phyloP scores from a whole-genome alignment of 2,888 invertebrate genomes.

The Griposia aprilina region DNA sequence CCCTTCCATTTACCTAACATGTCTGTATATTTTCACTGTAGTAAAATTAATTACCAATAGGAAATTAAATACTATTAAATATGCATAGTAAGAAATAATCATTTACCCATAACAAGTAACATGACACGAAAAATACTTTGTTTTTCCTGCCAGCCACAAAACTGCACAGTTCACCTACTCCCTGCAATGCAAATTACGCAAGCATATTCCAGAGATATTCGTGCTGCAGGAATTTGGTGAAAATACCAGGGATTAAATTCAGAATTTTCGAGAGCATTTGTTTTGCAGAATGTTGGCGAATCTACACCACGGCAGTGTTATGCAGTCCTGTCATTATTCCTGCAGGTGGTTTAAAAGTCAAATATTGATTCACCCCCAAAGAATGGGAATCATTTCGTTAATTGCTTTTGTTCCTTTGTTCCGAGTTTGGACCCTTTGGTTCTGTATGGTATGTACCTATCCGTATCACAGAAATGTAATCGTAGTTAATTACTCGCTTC shows the following conservation, averaged over 20 bases:
- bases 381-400: slow-evolving; percentile 21
- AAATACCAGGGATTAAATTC: slow-evolving; percentile 16
- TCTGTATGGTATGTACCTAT: not conserved
- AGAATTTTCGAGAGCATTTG: slow-evolving; percentile 7
- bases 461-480: slow-evolving; percentile 18
- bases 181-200: not conserved
- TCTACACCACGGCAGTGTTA: not conserved
- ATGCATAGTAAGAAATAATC: not conserved
- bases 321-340: not conserved
- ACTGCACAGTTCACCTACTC: not conserved
- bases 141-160: not conserved
- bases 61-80: not conserved
- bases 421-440: slow-evolving; percentile 8
- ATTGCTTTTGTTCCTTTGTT: slow-evolving; percentile 42
- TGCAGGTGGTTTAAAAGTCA: not conserved
- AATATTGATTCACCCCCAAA: slow-evolving; percentile 28
- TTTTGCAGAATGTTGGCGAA: slow-evolving; percentile 15
- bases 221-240: slow-evolving; percentile 1
- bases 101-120: not conserved
- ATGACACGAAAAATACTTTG: not conserved
- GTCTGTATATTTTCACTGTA: not conserved
- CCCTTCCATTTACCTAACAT: not conserved
- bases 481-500: slow-evolving; percentile 42
- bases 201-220: slow-evolving; percentile 9
- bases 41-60: not conserved